phyloP scores from a whole-genome alignment of 1,140 invertebrate genomes.

The Halesus radiatus region DNA sequence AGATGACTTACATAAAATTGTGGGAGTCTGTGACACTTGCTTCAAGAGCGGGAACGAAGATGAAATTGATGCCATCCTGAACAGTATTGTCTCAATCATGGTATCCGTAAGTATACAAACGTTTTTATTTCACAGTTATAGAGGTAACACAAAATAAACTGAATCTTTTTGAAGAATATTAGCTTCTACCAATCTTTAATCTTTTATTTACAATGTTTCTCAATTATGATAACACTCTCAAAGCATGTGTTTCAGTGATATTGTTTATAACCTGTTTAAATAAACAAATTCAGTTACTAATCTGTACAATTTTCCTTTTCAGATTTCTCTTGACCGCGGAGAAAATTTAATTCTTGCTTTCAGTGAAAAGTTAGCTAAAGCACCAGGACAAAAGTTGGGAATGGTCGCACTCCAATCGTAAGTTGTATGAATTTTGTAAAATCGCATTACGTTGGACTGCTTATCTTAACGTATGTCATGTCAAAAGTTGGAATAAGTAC shows the following conservation, averaged over 20 bases:
- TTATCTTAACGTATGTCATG: no score
- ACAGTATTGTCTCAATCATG: constrained; percentile 94
- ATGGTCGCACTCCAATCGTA: constrained; percentile 89
- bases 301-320: constrained; percentile 12
- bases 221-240: no score
- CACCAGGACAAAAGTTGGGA: constrained; percentile 86
- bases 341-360: constrained; percentile 92
- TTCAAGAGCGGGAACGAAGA: constrained; percentile 87
- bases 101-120: constrained; percentile 79
- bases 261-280: no score
- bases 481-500: no score
- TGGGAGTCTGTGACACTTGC: constrained; percentile 92
- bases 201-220: no score
- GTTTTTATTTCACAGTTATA: not conserved
- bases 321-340: constrained; percentile 88
- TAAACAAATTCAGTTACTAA: no score
- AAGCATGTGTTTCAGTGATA: no score
- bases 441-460: no score
- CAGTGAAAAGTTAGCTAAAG: constrained; percentile 94
- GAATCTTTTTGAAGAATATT: no score
- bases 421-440: constrained; percentile 64
- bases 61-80: constrained; percentile 87
- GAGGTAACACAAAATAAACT: no score
- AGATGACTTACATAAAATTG: constrained; percentile 95
- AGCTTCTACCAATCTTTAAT: no score